Evolutionary conservation across 2,113 vertebrate genomes (phyloP).

Genomic region (Peucedramus taeniatus): DNA sequence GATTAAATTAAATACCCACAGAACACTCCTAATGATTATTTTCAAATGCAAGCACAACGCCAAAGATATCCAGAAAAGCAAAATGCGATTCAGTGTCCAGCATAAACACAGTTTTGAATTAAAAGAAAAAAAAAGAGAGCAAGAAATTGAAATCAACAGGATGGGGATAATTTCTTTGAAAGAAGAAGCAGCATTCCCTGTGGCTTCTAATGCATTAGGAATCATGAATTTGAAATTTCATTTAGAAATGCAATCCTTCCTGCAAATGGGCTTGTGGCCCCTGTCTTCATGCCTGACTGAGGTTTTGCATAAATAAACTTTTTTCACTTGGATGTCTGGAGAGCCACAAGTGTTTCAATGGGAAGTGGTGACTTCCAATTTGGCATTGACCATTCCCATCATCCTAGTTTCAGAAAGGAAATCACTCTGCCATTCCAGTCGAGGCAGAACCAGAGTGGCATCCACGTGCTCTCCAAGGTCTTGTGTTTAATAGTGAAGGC

Average conservation of each 20-base stretch:
- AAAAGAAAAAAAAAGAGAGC: neutral
- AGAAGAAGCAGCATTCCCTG: neutral
- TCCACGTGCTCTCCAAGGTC: neutral
- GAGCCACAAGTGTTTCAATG: neutral
- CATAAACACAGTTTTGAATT: neutral
- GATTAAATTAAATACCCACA: neutral
- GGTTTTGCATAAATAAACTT: neutral
- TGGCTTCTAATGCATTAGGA: neutral
- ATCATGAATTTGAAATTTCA: neutral
- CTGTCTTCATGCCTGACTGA: neutral
- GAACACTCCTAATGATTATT: neutral
- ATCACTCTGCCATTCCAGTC: neutral
- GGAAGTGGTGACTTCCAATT: neutral
- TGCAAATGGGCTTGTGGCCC: neutral
- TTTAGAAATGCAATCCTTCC: neutral
- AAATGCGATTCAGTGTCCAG: neutral
- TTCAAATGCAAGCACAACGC: neutral
- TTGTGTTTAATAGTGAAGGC: fast-evolving
- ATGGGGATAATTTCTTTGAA: neutral
- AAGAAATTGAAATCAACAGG: neutral
- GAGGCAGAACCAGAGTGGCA: neutral
- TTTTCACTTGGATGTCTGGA: neutral
- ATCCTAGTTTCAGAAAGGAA: neutral
- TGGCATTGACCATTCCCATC: fast-evolving
- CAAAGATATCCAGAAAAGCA: neutral